phyloP scores from a whole-genome alignment of 2,113 vertebrate genomes.

The Paralichthys olivaceus region DNA sequence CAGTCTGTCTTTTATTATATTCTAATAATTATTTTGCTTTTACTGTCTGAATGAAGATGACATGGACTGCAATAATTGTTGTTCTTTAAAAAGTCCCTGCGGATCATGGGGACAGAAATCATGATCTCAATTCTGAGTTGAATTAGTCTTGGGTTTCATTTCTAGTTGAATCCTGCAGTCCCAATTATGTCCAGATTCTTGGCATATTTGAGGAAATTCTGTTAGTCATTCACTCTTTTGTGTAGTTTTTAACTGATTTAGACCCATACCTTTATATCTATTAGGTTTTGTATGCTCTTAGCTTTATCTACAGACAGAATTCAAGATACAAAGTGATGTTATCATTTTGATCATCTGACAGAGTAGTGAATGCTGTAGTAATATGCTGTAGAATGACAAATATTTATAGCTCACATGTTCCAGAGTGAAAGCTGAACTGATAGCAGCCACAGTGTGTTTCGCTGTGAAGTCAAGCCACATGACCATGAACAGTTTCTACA shows the following conservation, averaged over 20 bases:
- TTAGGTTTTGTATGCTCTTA: background rate
- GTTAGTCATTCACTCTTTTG: background rate
- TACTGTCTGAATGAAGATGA: background rate
- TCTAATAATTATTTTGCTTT: background rate
- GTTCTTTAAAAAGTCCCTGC: background rate
- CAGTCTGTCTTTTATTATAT: background rate
- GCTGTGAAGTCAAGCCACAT: constrained; percentile 7
- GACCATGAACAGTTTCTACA: background rate
- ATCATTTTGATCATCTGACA: background rate
- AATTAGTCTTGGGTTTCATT: background rate
- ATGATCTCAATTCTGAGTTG: background rate
- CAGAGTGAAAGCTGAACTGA: constrained; percentile 17
- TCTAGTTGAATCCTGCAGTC: background rate
- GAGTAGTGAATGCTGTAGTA: constrained; percentile 14
- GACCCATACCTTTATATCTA: background rate
- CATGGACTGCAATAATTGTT: background rate
- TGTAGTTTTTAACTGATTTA: too few relatives aligned
- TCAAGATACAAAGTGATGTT: background rate
- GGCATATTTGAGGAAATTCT: background rate
- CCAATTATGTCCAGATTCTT: background rate
- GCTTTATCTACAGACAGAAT: background rate
- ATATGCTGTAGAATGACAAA: constrained; percentile 1
- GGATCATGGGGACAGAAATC: background rate
- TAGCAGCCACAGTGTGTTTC: background rate
- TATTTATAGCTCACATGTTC: constrained; percentile 18